These are phyloP conservation scores for Simalia tracyae DNA, from an alignment of 2,797 vertebrate species.

Conservation along the genomic window DNA sequence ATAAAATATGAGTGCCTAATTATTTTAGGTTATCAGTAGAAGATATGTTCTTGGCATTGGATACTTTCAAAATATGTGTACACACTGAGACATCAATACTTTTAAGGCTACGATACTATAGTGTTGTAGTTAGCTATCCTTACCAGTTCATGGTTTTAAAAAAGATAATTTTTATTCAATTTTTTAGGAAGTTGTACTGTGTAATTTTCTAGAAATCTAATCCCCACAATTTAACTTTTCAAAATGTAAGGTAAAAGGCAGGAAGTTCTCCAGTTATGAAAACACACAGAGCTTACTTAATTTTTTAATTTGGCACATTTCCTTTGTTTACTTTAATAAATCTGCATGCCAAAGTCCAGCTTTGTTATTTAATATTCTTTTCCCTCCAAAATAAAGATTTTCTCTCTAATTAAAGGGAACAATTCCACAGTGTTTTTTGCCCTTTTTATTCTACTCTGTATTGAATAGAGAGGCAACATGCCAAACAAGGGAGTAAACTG, in stretches of 20 bases:
- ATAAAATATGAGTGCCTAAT: neutral
- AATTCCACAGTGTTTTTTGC: slow-evolving; percentile 13
- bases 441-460: neutral
- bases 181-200: too few relatives aligned
- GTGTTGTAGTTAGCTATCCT: too few relatives aligned
- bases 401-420: slow-evolving; percentile 2
- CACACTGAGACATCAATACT: too few relatives aligned
- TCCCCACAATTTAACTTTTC: neutral
- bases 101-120: too few relatives aligned
- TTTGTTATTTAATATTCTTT: slow-evolving; percentile 5
- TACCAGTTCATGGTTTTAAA: too few relatives aligned
- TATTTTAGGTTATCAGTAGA: neutral
- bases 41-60: too few relatives aligned
- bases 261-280: neutral
- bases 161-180: too few relatives aligned
- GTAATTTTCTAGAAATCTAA: neutral
- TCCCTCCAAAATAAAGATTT: neutral
- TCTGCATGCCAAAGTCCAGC: neutral
- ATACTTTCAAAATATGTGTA: too few relatives aligned
- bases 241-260: neutral
- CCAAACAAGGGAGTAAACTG: slow-evolving; percentile 10
- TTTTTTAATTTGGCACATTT: neutral
- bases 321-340: neutral
- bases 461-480: slow-evolving; percentile 15
- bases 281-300: neutral